Evolutionary conservation across 2,888 invertebrate species (phyloP).

Genomic region (Psylliodes chrysocephalus): DNA sequence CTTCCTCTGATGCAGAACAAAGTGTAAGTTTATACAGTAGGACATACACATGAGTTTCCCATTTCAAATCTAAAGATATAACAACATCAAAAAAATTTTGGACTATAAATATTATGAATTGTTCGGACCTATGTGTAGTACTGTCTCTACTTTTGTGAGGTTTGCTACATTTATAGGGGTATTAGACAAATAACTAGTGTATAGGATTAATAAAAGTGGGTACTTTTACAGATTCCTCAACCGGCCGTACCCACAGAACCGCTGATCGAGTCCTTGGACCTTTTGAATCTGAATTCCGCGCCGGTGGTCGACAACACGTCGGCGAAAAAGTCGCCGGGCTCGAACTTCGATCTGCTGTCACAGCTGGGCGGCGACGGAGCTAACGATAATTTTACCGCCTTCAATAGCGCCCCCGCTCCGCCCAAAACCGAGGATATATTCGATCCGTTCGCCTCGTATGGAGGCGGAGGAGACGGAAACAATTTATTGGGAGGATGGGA

Average conservation of each 20-base stretch:
- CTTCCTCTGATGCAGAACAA: conserved; percentile 54
- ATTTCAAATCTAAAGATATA: too few relatives aligned
- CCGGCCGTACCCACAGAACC: conserved; percentile 8
- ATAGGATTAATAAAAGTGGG: too few relatives aligned
- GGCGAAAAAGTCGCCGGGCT: conserved; percentile 52
- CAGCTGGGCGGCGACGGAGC: conserved; percentile 60
- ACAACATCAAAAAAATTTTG: too few relatives aligned
- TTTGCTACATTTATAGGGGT: too few relatives aligned
- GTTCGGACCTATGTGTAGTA: too few relatives aligned
- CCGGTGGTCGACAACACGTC: conserved; percentile 31
- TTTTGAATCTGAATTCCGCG: conserved; percentile 66
- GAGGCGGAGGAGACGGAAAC: conserved; percentile 45
- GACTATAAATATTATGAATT: too few relatives aligned
- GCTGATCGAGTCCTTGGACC: conserved; percentile 69
- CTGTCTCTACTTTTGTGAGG: too few relatives aligned
- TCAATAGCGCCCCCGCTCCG: conserved; percentile 30
- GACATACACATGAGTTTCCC: too few relatives aligned
- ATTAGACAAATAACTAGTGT: too few relatives aligned
- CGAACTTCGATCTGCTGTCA: conserved; percentile 72
- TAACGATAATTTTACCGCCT: conserved; percentile 57
- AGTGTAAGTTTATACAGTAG: conserved; percentile 45
- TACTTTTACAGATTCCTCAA: conserved; percentile 18
- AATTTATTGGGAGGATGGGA: conserved; percentile 60
- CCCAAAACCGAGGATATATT: conserved; percentile 62
- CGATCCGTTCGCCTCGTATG: conserved; percentile 72